Evolutionary conservation across 2,888 invertebrate genomes (phyloP).

Genomic region (Tiliacea aurago): DNA sequence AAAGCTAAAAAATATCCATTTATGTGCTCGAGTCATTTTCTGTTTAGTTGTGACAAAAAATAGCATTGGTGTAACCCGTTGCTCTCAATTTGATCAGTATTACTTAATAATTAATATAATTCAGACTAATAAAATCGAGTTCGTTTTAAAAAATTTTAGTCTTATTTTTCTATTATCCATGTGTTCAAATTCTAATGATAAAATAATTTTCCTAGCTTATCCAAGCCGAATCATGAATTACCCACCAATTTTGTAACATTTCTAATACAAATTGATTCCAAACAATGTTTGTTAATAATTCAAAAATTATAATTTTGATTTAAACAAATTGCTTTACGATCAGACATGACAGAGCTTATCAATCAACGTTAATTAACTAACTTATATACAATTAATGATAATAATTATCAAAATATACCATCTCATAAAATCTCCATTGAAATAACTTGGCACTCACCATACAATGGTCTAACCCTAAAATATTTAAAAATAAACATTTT

Average conservation of each 20-base stretch:
- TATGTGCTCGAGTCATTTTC: slow-evolving; percentile 35
- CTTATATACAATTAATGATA: slow-evolving; percentile 78
- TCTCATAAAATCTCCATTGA: slow-evolving; percentile 81
- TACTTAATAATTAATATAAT: neutral
- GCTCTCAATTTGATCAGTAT: neutral
- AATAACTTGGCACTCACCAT: slow-evolving; percentile 86
- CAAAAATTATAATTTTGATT: slow-evolving; percentile 31
- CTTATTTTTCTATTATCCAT: slow-evolving; percentile 5
- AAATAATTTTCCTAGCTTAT: slow-evolving; percentile 28
- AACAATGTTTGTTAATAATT: slow-evolving; percentile 23
- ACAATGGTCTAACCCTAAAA: slow-evolving; percentile 73
- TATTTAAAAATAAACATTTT: slow-evolving; percentile 86
- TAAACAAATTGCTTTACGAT: slow-evolving; percentile 51
- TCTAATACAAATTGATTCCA: slow-evolving; percentile 28
- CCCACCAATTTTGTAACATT: slow-evolving; percentile 22
- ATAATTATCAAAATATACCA: slow-evolving; percentile 81
- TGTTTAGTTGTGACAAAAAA: neutral
- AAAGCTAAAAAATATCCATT: slow-evolving; percentile 50
- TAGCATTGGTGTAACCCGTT: neutral
- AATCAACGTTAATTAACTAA: slow-evolving; percentile 76
- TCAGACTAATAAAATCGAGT: neutral
- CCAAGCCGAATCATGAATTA: slow-evolving; percentile 11
- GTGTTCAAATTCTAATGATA: slow-evolving; percentile 49
- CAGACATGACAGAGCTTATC: slow-evolving; percentile 71
- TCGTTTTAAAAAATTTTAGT: neutral